These are phyloP conservation scores for Neotoxoptera formosana DNA, from an alignment of 1,140 invertebrate species.

Conservation along the genomic window DNA sequence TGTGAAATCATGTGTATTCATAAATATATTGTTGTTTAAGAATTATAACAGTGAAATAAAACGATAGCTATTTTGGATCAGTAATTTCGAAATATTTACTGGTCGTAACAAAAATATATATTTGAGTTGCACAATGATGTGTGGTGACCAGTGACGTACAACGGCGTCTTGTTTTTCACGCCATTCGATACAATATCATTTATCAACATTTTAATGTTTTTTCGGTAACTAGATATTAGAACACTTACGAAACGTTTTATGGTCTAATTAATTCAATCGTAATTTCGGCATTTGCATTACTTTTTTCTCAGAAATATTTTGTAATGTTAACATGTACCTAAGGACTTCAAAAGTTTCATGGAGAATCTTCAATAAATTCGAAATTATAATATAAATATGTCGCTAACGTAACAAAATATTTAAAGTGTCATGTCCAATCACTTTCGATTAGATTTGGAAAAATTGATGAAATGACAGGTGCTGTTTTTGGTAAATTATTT, in stretches of 20 bases:
- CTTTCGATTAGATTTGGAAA: not conserved
- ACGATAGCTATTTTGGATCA: not conserved
- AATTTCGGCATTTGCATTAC: not conserved
- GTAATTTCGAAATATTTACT: not conserved
- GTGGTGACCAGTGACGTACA: not conserved
- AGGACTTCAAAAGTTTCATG: not conserved
- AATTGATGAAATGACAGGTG: not conserved
- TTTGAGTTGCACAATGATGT: not conserved
- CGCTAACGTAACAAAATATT: not conserved
- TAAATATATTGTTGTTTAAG: not conserved
- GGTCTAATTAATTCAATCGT: not conserved
- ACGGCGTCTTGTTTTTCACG: not conserved
- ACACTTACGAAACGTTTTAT: not conserved
- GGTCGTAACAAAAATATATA: not conserved
- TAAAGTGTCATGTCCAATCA: not conserved
- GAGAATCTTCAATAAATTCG: not conserved
- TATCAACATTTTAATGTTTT: not conserved
- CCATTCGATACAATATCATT: not conserved
- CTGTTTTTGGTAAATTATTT: not conserved
- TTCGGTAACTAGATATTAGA: not conserved
- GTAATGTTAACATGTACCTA: not conserved
- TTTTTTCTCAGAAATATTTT: not conserved
- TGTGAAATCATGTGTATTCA: not conserved
- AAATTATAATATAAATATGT: not conserved
- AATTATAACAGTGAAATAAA: not conserved